Conservation (phyloP, 2,888 invertebrate genomes). For the Trichogramma dendrolimi region DNA sequence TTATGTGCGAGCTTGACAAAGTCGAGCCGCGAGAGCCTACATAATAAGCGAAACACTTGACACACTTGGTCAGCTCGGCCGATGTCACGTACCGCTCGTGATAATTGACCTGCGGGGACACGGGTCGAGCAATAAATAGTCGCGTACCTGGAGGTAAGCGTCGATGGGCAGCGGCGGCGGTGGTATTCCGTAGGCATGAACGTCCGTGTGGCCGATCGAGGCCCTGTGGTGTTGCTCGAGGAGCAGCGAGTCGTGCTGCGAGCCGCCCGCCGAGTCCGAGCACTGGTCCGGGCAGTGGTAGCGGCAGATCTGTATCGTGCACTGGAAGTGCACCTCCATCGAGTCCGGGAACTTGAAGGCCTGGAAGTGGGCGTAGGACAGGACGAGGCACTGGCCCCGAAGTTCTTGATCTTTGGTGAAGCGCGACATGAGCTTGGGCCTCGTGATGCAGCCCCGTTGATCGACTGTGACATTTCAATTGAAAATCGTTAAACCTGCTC, state of each 20-base stretch:
- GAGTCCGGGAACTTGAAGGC: constrained; percentile 95
- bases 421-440: constrained; percentile 88
- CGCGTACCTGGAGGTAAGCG: constrained; percentile 58
- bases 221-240: constrained; percentile 58
- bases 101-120: too few relatives aligned
- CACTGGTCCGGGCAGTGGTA: constrained; percentile 92
- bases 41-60: too few relatives aligned
- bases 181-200: constrained; percentile 65
- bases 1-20: too few relatives aligned
- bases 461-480: constrained; percentile 56
- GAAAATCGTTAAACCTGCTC: not conserved
- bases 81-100: too few relatives aligned
- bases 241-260: constrained; percentile 40
- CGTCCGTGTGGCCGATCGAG: constrained; percentile 46
- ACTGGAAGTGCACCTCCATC: constrained; percentile 95
- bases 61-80: too few relatives aligned
- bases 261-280: constrained; percentile 59
- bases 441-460: constrained; percentile 85
- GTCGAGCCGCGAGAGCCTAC: too few relatives aligned
- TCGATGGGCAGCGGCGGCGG: constrained; percentile 64
- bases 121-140: too few relatives aligned
- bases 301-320: constrained; percentile 89
- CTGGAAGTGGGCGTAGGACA: constrained; percentile 90
- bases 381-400: constrained; percentile 85
- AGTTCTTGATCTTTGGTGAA: constrained; percentile 95